Conservation (phyloP, 2,113 vertebrate genomes). For the Bucco capensis region DNA sequence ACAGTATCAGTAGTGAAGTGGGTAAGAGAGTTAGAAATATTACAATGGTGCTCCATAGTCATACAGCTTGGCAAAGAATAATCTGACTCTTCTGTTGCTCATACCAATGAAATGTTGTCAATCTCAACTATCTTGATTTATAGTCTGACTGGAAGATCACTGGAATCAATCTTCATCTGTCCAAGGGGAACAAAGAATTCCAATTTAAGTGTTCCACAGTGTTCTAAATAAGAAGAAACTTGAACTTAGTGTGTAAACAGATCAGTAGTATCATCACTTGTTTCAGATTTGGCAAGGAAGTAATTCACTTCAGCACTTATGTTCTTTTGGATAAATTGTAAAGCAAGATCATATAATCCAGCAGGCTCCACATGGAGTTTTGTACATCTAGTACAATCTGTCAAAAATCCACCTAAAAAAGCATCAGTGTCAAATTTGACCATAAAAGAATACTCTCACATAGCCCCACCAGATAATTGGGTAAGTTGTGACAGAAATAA, state of each 20-base stretch:
- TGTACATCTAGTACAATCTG: background rate
- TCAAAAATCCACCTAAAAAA: background rate
- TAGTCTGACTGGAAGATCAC: background rate
- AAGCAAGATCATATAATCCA: background rate
- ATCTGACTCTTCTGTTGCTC: background rate
- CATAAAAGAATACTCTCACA: background rate
- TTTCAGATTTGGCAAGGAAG: background rate
- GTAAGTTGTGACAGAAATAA: background rate
- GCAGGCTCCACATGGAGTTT: background rate
- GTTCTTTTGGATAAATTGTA: background rate
- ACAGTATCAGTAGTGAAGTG: constrained; percentile 24
- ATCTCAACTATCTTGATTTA: background rate
- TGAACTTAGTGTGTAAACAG: background rate
- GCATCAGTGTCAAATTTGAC: background rate
- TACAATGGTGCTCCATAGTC: background rate
- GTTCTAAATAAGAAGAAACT: background rate
- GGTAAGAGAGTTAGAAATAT: constrained; percentile 27
- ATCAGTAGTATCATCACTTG: background rate
- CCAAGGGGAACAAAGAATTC: constrained; percentile 9
- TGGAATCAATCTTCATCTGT: constrained; percentile 18
- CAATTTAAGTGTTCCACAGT: background rate
- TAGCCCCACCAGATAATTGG: background rate
- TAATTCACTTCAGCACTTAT: background rate
- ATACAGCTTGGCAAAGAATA: background rate
- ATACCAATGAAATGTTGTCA: constrained; percentile 8